phyloP scores from a whole-genome alignment of 2,888 invertebrate species.

The Lasioglossum malachurum region DNA sequence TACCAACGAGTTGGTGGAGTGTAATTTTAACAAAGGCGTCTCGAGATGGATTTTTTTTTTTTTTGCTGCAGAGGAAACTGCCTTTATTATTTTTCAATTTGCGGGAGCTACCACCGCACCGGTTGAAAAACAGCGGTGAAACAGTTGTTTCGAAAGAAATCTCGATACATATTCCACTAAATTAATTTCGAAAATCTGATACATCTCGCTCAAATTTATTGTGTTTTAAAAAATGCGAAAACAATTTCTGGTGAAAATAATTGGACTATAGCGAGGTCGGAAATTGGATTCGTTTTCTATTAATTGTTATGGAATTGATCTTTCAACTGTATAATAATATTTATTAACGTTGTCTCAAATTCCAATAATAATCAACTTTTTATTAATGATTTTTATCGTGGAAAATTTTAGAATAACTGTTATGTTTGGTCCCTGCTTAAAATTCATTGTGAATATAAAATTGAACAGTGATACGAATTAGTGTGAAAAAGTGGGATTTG shows the following conservation, averaged over 20 bases:
- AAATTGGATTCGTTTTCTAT: background rate
- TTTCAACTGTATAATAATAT: too few relatives aligned
- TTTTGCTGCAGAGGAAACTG: background rate
- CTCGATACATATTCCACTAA: background rate
- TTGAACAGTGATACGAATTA: too few relatives aligned
- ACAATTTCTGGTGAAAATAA: background rate
- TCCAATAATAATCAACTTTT: too few relatives aligned
- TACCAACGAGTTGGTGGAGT: background rate
- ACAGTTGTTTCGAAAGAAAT: background rate
- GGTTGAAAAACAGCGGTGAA: background rate
- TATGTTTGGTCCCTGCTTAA: too few relatives aligned
- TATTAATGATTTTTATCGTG: too few relatives aligned
- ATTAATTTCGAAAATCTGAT: background rate
- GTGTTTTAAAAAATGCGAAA: background rate
- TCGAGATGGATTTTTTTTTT: background rate
- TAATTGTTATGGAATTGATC: too few relatives aligned
- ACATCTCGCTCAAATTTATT: background rate
- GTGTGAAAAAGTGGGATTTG: background rate
- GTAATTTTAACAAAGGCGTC: background rate
- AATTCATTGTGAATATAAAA: too few relatives aligned
- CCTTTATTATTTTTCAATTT: background rate
- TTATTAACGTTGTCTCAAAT: too few relatives aligned
- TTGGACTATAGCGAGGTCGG: too few relatives aligned
- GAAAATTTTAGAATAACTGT: too few relatives aligned
- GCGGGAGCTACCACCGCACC: background rate